phyloP scores from a whole-genome alignment of 2,797 vertebrate genomes.

The Mormyrops boulengeri region DNA sequence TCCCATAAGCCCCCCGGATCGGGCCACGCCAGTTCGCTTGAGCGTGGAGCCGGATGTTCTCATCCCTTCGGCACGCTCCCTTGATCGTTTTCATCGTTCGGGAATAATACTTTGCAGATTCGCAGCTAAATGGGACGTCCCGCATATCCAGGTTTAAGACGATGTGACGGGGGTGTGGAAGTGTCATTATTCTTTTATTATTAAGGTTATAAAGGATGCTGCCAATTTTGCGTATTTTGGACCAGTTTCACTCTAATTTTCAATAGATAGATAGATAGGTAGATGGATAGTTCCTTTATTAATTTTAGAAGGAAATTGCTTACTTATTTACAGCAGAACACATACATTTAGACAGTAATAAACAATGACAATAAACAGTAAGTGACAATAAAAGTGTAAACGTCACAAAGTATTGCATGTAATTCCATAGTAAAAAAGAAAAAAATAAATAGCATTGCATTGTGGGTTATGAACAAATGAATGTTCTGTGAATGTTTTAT shows the following conservation, averaged over 20 bases:
- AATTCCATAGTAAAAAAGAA: neutral
- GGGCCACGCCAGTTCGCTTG: neutral
- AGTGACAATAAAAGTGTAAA: neutral
- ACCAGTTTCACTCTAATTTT: neutral
- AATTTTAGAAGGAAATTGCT: neutral
- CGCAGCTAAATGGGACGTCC: neutral
- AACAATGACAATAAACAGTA: neutral
- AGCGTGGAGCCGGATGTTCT: neutral
- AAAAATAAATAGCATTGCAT: neutral
- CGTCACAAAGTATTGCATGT: neutral
- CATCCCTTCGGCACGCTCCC: neutral
- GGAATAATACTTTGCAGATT: slow-evolving; percentile 13
- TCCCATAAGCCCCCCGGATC: slow-evolving; percentile 1
- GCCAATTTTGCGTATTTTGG: neutral
- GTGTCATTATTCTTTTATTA: neutral
- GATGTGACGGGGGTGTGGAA: neutral
- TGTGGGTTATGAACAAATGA: neutral
- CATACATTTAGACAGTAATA: neutral
- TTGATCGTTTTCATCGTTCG: neutral
- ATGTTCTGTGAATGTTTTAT: neutral
- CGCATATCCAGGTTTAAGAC: neutral
- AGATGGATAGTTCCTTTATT: neutral
- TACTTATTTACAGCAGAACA: neutral
- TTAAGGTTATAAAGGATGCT: neutral
- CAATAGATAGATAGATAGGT: neutral